A percentile compares a stretch with the other conserved stretches of the same genome.
Evolutionary conservation across 1,140 invertebrate species (phyloP).

Genomic region (Lasioglossum baleicum): DNA sequence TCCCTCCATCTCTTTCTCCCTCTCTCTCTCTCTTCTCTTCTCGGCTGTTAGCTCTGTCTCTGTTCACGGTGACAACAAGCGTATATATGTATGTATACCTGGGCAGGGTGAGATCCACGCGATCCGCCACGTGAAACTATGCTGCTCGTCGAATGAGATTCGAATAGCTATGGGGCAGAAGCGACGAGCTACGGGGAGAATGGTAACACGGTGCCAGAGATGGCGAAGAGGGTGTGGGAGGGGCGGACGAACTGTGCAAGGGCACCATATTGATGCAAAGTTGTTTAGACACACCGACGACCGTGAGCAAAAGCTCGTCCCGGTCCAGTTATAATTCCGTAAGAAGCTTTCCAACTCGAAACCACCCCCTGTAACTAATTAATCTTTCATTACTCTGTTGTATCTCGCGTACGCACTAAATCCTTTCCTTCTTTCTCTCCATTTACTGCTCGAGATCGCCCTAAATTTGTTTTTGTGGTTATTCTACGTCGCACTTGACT

Average conservation of each 20-base stretch:
- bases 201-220: neutral
- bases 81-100: constrained; percentile 9
- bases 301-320: constrained; percentile 53
- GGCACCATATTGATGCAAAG: constrained; percentile 62
- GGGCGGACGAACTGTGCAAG: neutral
- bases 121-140: constrained; percentile 64
- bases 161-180: constrained; percentile 33
- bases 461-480: too few relatives aligned
- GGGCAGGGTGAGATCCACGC: constrained; percentile 34
- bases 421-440: too few relatives aligned
- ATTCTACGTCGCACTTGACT: too few relatives aligned
- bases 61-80: constrained; percentile 15
- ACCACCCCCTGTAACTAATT: neutral
- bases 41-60: constrained; percentile 1
- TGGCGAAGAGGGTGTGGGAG: neutral
- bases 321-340: constrained; percentile 68
- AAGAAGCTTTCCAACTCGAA: constrained; percentile 50
- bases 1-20: neutral
- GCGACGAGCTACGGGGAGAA: neutral
- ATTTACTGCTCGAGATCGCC: too few relatives aligned
- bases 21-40: neutral
- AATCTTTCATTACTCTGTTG: too few relatives aligned
- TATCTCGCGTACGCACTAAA: too few relatives aligned
- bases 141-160: constrained; percentile 71
- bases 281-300: constrained; percentile 69